A percentile compares a stretch with the other conserved stretches of the same genome.
Conservation (phyloP, 2,888 invertebrate species). For the Iphiclides podalirius region DNA sequence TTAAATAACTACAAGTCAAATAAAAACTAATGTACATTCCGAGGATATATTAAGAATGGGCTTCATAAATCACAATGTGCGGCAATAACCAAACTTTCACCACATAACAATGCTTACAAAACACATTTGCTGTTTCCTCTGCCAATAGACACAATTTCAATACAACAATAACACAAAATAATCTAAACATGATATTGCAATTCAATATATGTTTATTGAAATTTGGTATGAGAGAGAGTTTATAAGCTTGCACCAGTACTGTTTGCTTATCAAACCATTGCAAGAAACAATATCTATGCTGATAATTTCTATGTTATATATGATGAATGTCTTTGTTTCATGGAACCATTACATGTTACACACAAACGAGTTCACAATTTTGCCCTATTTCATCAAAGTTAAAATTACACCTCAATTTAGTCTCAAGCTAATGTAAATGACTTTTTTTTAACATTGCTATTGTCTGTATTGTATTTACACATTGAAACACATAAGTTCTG, state of each 20-base stretch:
- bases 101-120: slow-evolving; percentile 13
- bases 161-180: slow-evolving; percentile 14
- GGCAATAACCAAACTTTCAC: slow-evolving; percentile 9
- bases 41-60: too few species aligned
- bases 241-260: slow-evolving; percentile 13
- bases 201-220: slow-evolving; percentile 24
- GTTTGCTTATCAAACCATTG: slow-evolving; percentile 3
- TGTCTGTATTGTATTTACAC: too few species aligned
- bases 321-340: background rate
- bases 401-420: too few species aligned
- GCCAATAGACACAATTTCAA: background rate
- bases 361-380: too few species aligned
- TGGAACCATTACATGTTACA: too few species aligned
- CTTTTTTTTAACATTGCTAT: too few species aligned
- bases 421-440: too few species aligned
- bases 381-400: too few species aligned
- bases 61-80: background rate
- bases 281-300: background rate
- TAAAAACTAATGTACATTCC: too few species aligned
- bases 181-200: slow-evolving; percentile 12
- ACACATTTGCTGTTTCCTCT: slow-evolving; percentile 4
- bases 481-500: too few species aligned
- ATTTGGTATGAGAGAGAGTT: slow-evolving; percentile 20
- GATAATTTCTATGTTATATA: background rate
- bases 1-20: too few species aligned